phyloP scores from a whole-genome alignment of 30 jellyfish, hydroid and myxozoan genomes.

The Sanderia malayensis region DNA sequence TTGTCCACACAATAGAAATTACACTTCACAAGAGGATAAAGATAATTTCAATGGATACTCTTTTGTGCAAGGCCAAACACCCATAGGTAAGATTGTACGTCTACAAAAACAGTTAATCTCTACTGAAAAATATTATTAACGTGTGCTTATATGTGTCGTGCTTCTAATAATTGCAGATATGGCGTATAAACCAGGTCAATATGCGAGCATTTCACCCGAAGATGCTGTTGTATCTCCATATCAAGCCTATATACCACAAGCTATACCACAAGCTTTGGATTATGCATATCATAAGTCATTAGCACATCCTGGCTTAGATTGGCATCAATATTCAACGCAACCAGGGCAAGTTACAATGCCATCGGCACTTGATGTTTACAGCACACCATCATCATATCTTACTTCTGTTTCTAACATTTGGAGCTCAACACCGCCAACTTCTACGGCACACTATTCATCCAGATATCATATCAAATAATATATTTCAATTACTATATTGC shows the following conservation, averaged over 20 bases:
- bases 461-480: conserved; percentile 37
- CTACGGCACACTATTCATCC: conserved; percentile 23
- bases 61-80: conserved; percentile 37
- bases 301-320: conserved; percentile 38
- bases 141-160: no score
- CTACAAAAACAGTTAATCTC: no score
- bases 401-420: conserved; percentile 57
- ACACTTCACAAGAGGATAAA: conserved; percentile 28
- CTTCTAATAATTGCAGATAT: conserved; percentile 11
- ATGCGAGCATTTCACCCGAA: conserved; percentile 47
- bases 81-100: conserved; percentile 21
- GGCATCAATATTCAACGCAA: conserved; percentile 50
- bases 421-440: conserved; percentile 20
- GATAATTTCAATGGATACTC: conserved; percentile 36
- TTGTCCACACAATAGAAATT: conserved; percentile 50
- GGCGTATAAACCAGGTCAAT: conserved; percentile 58
- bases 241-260: conserved; percentile 39
- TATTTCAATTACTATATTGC: not conserved
- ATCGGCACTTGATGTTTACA: conserved; percentile 38
- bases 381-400: conserved; percentile 46
- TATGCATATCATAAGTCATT: conserved; percentile 41
- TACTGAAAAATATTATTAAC: no score
- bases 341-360: conserved; percentile 32
- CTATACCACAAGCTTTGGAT: conserved; percentile 46
- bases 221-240: conserved; percentile 36